phyloP scores from a whole-genome alignment of 2,888 invertebrate species.

The Leptogaster cylindrica region DNA sequence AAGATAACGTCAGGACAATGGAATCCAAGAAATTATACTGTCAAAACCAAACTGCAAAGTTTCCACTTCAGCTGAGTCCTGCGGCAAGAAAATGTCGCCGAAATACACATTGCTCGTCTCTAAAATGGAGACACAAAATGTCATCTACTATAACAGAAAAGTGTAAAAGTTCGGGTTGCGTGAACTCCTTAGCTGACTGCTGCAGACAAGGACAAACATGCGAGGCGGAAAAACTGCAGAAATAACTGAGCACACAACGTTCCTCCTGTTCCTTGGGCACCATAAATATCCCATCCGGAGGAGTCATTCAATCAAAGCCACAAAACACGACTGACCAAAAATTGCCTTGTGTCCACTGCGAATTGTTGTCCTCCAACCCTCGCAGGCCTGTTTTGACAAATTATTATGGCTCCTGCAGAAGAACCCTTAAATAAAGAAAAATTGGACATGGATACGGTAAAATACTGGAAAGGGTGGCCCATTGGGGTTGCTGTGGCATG shows the following conservation, averaged over 20 bases:
- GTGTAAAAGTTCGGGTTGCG: not conserved
- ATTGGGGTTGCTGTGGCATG: constrained; percentile 8
- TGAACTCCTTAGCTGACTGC: not conserved
- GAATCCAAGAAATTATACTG: constrained; percentile 27
- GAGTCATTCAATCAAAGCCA: constrained; percentile 39
- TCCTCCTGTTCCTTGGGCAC: constrained; percentile 20
- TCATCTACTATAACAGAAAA: not conserved
- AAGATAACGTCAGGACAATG: not conserved
- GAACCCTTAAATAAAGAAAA: constrained; percentile 45
- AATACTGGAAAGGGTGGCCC: constrained; percentile 21
- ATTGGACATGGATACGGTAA: constrained; percentile 35
- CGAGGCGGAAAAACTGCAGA: constrained; percentile 16
- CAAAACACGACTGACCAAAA: constrained; percentile 31
- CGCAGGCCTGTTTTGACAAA: constrained; percentile 35
- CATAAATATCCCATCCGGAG: constrained; percentile 36
- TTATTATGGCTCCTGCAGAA: constrained; percentile 38
- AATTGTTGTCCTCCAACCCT: constrained; percentile 1
- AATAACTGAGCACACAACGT: constrained; percentile 1
- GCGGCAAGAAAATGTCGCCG: not conserved
- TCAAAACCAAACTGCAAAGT: constrained; percentile 21
- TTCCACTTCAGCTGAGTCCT: constrained; percentile 1
- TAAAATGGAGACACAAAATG: constrained; percentile 4
- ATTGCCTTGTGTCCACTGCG: constrained; percentile 3
- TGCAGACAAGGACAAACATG: too few species aligned
- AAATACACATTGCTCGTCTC: not conserved